Conservation (phyloP, 2,113 vertebrate species). For the Hemibagrus wyckioides region DNA sequence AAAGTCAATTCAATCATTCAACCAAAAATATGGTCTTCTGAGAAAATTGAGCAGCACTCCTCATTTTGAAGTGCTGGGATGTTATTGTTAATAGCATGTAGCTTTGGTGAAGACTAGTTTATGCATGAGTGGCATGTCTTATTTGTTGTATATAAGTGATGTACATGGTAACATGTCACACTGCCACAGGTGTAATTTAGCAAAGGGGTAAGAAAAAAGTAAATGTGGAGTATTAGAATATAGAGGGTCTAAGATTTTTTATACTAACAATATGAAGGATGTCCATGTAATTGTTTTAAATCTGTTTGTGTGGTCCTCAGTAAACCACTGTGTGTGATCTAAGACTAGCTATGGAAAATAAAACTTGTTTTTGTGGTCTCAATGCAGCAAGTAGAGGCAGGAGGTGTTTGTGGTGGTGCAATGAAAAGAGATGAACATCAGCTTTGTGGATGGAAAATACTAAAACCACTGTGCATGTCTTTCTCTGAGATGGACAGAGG, state of each 20-base stretch:
- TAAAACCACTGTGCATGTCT: neutral
- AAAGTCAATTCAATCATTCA: too few species aligned
- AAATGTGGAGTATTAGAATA: neutral
- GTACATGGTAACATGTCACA: neutral
- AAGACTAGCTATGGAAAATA: neutral
- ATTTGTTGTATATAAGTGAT: neutral
- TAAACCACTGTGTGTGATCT: neutral
- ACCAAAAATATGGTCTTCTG: too few species aligned
- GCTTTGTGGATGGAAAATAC: neutral
- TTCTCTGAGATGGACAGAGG: neutral
- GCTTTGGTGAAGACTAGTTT: too few species aligned
- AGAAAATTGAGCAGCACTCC: too few species aligned
- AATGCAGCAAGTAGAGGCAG: neutral
- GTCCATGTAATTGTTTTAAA: neutral
- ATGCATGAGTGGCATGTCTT: neutral
- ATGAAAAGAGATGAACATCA: neutral
- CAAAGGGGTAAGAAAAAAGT: neutral
- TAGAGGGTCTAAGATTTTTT: neutral
- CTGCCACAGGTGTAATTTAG: neutral
- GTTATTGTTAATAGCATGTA: too few species aligned
- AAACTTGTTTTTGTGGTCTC: neutral
- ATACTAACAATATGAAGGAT: neutral
- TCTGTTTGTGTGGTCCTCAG: neutral
- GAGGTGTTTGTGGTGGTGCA: neutral
- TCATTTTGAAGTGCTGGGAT: too few species aligned